Conservation (phyloP, 2,888 invertebrate species). For the Thereva unica region DNA sequence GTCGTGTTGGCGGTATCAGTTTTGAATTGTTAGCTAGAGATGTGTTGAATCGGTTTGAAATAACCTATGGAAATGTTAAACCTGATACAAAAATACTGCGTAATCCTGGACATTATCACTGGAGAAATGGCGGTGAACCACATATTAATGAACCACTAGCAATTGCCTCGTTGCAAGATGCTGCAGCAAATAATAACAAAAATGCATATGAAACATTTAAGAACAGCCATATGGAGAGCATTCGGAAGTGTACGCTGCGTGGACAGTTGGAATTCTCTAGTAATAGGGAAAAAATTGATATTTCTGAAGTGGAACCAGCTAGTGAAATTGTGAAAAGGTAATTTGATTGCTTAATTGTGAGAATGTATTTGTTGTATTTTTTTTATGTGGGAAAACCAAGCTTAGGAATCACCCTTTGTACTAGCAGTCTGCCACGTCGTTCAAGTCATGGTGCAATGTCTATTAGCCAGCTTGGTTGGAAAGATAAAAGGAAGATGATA, state of each 20-base stretch:
- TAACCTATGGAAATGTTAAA: conserved; percentile 67
- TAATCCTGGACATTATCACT: conserved; percentile 94
- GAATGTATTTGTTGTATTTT: not conserved
- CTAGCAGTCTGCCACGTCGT: no score
- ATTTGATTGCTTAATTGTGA: conserved; percentile 53
- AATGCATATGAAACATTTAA: conserved; percentile 84
- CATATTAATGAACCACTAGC: conserved; percentile 95
- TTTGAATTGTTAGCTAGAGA: conserved; percentile 88
- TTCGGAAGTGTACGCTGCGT: conserved; percentile 83
- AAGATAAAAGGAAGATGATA: no score
- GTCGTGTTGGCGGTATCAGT: conserved; percentile 82
- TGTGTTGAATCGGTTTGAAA: conserved; percentile 77
- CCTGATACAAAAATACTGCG: conserved; percentile 70
- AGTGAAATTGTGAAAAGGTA: conserved; percentile 94
- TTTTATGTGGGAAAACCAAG: no score
- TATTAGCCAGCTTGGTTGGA: no score
- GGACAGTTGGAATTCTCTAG: conserved; percentile 90
- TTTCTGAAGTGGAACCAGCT: conserved; percentile 91
- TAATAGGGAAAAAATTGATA: conserved; percentile 75
- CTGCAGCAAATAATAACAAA: conserved; percentile 77
- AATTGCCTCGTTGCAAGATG: conserved; percentile 77
- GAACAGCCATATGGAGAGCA: conserved; percentile 84
- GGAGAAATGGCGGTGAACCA: conserved; percentile 96
- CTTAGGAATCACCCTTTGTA: no score
- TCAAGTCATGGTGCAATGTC: no score